Evolutionary conservation across 92 coral and sea anemone genomes (phyloP).

Genomic region (Chrysogorgia sp.): DNA sequence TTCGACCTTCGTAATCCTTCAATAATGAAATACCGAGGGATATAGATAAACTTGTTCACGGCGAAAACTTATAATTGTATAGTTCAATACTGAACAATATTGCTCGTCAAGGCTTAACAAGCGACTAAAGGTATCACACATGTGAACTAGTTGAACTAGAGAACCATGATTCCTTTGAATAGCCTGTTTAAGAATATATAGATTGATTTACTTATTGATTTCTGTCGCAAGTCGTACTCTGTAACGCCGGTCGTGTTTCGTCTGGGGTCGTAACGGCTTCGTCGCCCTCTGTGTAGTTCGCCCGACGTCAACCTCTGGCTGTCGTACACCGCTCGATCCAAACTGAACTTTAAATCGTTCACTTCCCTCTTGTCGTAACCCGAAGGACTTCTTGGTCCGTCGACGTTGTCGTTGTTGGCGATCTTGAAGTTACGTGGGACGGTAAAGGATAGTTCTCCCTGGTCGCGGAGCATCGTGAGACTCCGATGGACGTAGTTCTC

Average conservation of each 20-base stretch:
- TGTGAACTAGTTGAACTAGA: too few relatives aligned
- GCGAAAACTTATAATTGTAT: too few relatives aligned
- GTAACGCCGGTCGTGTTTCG: conserved; percentile 40
- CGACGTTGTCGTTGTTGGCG: not conserved
- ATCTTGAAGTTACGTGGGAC: not conserved
- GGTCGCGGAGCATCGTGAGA: not conserved
- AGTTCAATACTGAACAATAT: too few relatives aligned
- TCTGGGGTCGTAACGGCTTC: conserved; percentile 34
- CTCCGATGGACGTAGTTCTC: too few relatives aligned
- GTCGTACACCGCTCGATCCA: conserved; percentile 12
- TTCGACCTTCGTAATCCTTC: too few relatives aligned
- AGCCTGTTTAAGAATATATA: not conserved
- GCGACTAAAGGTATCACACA: too few relatives aligned
- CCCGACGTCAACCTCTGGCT: not conserved
- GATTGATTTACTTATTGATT: conserved; percentile 29
- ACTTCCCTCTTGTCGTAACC: not conserved
- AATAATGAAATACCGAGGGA: too few relatives aligned
- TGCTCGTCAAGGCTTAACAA: too few relatives aligned
- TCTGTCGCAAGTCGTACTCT: conserved; percentile 15
- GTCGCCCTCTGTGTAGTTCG: conserved; percentile 1
- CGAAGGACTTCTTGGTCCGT: not conserved
- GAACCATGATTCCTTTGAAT: too few relatives aligned
- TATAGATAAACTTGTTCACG: too few relatives aligned
- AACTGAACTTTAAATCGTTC: conserved; percentile 5
- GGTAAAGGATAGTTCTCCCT: not conserved